These are phyloP conservation scores for Oncorhynchus mykiss DNA, from an alignment of 2,113 vertebrate genomes.

Conservation along the genomic window DNA sequence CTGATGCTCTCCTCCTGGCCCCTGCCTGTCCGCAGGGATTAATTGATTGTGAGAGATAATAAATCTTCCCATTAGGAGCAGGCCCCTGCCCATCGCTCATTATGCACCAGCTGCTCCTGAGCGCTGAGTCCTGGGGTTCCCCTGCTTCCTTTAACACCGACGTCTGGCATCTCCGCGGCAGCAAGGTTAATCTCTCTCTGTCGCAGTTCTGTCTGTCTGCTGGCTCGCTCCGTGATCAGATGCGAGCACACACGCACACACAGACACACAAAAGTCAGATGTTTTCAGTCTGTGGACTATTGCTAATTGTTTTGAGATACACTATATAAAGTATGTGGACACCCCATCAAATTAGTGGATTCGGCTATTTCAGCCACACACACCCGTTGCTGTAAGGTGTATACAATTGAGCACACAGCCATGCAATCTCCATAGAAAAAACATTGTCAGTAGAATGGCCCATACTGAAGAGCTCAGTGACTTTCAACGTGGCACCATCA, in stretches of 20 bases:
- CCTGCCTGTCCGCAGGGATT: constrained; percentile 67
- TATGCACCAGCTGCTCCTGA: constrained; percentile 71
- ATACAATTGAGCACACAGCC: too few relatives aligned
- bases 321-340: too few relatives aligned
- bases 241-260: constrained; percentile 7
- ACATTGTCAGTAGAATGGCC: too few relatives aligned
- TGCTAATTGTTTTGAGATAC: constrained; percentile 1
- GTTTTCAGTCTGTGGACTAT: neutral
- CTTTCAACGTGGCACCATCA: too few relatives aligned
- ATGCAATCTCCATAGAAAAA: too few relatives aligned
- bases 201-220: constrained; percentile 34
- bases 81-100: constrained; percentile 74
- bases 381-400: too few relatives aligned
- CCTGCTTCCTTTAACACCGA: constrained; percentile 53
- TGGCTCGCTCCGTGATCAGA: constrained; percentile 43
- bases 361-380: too few relatives aligned
- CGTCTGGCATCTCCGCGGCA: constrained; percentile 57
- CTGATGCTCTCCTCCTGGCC: constrained; percentile 53
- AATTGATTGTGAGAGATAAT: constrained; percentile 75
- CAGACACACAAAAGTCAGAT: neutral
- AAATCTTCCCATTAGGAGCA: constrained; percentile 67
- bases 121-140: constrained; percentile 62
- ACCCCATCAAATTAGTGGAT: too few relatives aligned
- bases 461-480: too few relatives aligned
- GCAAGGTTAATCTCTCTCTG: constrained; percentile 78